Evolutionary conservation across 2,797 vertebrate species (phyloP).

Genomic region (Esox masquinongy): DNA sequence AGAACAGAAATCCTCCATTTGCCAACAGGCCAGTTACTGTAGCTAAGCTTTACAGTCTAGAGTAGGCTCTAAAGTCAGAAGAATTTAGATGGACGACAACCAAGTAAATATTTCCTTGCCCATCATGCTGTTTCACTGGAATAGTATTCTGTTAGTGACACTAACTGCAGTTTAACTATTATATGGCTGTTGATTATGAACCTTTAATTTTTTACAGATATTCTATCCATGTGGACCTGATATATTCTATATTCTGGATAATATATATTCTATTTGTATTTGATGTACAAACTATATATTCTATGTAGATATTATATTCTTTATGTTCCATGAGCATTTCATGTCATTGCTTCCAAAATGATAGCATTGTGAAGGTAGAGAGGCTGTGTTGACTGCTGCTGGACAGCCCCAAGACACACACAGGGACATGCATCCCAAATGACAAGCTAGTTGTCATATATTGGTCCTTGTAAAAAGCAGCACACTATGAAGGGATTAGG

Average conservation of each 20-base stretch:
- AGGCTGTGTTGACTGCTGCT: neutral
- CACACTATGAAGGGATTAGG: neutral
- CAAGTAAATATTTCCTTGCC: too few relatives aligned
- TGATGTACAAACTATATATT: too few relatives aligned
- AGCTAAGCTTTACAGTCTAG: neutral
- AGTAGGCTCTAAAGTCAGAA: neutral
- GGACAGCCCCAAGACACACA: neutral
- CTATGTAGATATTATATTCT: neutral
- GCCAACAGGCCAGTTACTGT: neutral
- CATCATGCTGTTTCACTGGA: too few relatives aligned
- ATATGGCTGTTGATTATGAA: too few relatives aligned
- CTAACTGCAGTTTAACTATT: too few relatives aligned
- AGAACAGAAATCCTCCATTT: neutral
- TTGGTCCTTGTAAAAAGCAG: neutral
- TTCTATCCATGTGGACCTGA: too few relatives aligned
- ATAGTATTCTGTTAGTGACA: too few relatives aligned
- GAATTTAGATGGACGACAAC: neutral
- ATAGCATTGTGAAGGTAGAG: neutral
- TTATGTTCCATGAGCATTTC: neutral
- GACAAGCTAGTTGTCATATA: neutral
- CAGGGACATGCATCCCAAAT: neutral
- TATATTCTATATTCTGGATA: too few relatives aligned
- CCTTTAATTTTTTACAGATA: too few relatives aligned
- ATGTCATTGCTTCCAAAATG: neutral
- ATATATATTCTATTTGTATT: too few relatives aligned